Evolutionary conservation across 2,888 invertebrate species (phyloP), one percentile per base, ranked within the genome.

Genomic region (Microplitis deprimator): DNA sequence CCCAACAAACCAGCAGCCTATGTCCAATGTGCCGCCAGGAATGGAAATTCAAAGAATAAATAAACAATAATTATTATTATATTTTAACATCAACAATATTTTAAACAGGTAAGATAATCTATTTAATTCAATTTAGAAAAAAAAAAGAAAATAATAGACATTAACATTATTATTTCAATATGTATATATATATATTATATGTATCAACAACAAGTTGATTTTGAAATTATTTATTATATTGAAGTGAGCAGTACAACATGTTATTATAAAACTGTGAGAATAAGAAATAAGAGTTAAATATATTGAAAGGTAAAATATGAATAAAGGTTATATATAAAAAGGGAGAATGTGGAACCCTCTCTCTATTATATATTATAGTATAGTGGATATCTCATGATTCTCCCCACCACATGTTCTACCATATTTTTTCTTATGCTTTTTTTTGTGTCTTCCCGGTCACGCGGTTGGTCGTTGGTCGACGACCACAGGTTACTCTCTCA

Each of bases 1-100:
- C 98, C 17, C 96, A 96, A 90, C 95, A 95, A 84, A 93, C 94
- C 83, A 95, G 95, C 90, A 96, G 96, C 88, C 94, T 95, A 91
- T 96, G 96, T 86, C 96, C 96, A 79, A 98, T 99, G 97, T 99
- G 99, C 91, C 93, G 99, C 85, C 98, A 98, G 90, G 98, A 97
- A 89, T 99, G 99, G 99, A 98, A 98, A 91, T 98, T 97, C 91
- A 97, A 98, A 88, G 93, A 93, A 90, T 93, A 91, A 87, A 83
- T 85, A 85, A 85, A 65, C 8, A 67, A 50, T 8, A n/a, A 6
- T 61, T 68, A n/a, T 29, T 10, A 17, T 16, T n/a, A 41, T 40
- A n/a, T 39, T 20, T 20, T 10, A 71, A 64, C 59, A 6, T 29
- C 60, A 6, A 13, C 70, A 50, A 70, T 60, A 60, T 16, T 20